A percentile compares a stretch with the other conserved stretches of the same genome.
phyloP scores from a whole-genome alignment of 1,140 invertebrate species.

The Pseudomyrmex gracilis region DNA sequence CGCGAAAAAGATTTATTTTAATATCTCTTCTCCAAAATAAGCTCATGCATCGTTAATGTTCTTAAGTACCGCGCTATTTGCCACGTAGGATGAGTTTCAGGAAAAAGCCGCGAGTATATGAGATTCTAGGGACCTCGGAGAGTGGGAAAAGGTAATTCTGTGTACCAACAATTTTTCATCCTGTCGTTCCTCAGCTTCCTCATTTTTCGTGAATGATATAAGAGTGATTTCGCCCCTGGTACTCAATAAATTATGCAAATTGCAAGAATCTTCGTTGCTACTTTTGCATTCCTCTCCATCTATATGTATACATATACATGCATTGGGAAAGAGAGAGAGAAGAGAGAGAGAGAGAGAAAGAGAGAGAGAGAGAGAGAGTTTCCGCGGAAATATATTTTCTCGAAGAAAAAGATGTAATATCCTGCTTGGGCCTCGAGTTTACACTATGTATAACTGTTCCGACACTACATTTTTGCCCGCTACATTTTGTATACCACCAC shows the following conservation, averaged over 20 bases:
- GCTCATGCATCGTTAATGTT: slow-evolving; percentile 58
- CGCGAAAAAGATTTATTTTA: slow-evolving; percentile 24
- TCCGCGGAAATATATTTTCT: slow-evolving; percentile 38
- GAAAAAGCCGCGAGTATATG: slow-evolving; percentile 49
- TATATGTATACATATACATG: background rate
- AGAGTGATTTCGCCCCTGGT: slow-evolving; percentile 51
- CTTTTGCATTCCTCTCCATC: slow-evolving; percentile 4
- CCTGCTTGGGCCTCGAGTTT: slow-evolving; percentile 42
- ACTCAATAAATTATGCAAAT: slow-evolving; percentile 71
- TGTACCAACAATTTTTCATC: slow-evolving; percentile 59
- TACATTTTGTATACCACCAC: slow-evolving; percentile 7
- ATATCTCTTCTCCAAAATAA: slow-evolving; percentile 41
- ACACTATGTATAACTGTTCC: slow-evolving; percentile 12
- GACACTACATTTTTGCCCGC: background rate
- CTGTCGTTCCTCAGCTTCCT: slow-evolving; percentile 54
- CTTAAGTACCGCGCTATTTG: slow-evolving; percentile 57
- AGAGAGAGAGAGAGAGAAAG: background rate
- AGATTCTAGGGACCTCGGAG: slow-evolving; percentile 23
- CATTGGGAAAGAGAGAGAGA: background rate
- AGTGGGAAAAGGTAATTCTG: slow-evolving; percentile 56
- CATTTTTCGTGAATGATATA: slow-evolving; percentile 56
- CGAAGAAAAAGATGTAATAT: slow-evolving; percentile 48
- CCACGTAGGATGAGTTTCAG: slow-evolving; percentile 57
- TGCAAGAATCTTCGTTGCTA: slow-evolving; percentile 49
- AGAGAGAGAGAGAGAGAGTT: background rate